Percentiles rank a stretch among this genome's conserved stretches.
These are phyloP conservation scores for Etheostoma nigrum DNA, from an alignment of 2,797 vertebrate genomes.

Conservation along the genomic window DNA sequence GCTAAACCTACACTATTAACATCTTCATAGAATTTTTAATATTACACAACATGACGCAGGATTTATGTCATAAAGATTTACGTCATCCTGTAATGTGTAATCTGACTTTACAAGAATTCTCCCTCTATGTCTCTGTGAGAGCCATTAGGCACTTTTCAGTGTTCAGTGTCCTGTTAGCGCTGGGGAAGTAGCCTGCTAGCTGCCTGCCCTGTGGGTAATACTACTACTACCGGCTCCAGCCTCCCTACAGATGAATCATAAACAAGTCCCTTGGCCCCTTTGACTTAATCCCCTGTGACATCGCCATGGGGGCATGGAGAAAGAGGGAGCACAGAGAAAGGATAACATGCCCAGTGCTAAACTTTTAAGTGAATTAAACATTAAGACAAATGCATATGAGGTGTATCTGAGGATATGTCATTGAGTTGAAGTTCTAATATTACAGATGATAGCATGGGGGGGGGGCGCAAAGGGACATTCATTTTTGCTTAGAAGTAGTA, in stretches of 20 bases:
- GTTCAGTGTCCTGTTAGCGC: slow-evolving; percentile 46
- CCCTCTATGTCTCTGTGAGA: slow-evolving; percentile 11
- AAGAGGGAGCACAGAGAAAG: slow-evolving; percentile 54
- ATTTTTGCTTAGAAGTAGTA: slow-evolving; percentile 59
- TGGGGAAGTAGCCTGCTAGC: slow-evolving; percentile 59
- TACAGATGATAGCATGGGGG: slow-evolving; percentile 63
- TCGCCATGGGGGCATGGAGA: slow-evolving; percentile 68
- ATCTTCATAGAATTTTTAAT: slow-evolving; percentile 10
- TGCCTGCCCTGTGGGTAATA: slow-evolving; percentile 62
- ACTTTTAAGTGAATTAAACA: slow-evolving; percentile 81
- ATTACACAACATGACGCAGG: slow-evolving; percentile 8
- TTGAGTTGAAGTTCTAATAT: slow-evolving; percentile 55
- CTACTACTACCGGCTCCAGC: slow-evolving; percentile 57
- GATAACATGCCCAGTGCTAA: slow-evolving; percentile 73
- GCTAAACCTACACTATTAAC: neutral
- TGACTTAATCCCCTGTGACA: slow-evolving; percentile 84
- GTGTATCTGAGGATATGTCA: slow-evolving; percentile 70
- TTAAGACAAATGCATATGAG: slow-evolving; percentile 75
- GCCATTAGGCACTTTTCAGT: slow-evolving; percentile 42
- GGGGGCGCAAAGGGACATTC: slow-evolving; percentile 17
- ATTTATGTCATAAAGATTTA: slow-evolving; percentile 31
- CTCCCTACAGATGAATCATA: slow-evolving; percentile 77
- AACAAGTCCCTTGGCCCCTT: slow-evolving; percentile 72
- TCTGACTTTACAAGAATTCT: slow-evolving; percentile 31
- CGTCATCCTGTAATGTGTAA: slow-evolving; percentile 31